Evolutionary conservation across 2,888 invertebrate species (phyloP).

Genomic region (Thereva unica): DNA sequence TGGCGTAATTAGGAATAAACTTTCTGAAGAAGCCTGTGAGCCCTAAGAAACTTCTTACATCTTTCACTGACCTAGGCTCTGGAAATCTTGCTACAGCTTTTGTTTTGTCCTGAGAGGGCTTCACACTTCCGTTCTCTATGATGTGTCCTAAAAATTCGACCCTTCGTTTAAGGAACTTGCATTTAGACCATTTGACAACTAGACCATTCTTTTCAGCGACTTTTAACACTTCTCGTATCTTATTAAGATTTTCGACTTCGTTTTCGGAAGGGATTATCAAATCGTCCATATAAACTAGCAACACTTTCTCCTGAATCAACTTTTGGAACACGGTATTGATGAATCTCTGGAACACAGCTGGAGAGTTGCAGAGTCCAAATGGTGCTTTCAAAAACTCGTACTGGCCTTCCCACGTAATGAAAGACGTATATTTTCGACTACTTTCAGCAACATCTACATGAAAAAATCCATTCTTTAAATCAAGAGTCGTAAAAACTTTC

Average conservation of each 20-base stretch:
- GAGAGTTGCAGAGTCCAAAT: too few species aligned
- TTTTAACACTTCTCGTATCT: conserved; percentile 24
- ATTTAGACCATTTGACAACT: conserved; percentile 35
- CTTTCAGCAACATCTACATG: conserved; percentile 42
- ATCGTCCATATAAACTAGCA: conserved; percentile 45
- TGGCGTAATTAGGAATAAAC: too few species aligned
- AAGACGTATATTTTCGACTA: too few species aligned
- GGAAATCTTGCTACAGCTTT: neutral
- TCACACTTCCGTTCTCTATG: neutral
- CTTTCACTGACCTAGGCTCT: neutral
- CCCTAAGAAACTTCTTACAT: too few species aligned
- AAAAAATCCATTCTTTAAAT: conserved; percentile 45
- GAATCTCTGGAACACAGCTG: conserved; percentile 1
- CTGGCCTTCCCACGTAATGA: too few species aligned
- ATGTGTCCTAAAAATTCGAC: neutral
- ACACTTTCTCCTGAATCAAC: conserved; percentile 25
- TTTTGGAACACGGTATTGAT: conserved; percentile 40
- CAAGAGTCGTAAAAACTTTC: conserved; percentile 43
- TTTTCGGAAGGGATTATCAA: conserved; percentile 40
- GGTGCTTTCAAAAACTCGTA: too few species aligned
- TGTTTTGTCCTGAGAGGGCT: neutral
- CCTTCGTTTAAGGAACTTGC: conserved; percentile 41
- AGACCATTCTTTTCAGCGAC: conserved; percentile 34
- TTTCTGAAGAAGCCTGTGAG: too few species aligned
- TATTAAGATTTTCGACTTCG: conserved; percentile 21